Evolutionary conservation across 1,140 invertebrate genomes (phyloP), one percentile per base, ranked within the genome.

Genomic region (Ips typographus): DNA sequence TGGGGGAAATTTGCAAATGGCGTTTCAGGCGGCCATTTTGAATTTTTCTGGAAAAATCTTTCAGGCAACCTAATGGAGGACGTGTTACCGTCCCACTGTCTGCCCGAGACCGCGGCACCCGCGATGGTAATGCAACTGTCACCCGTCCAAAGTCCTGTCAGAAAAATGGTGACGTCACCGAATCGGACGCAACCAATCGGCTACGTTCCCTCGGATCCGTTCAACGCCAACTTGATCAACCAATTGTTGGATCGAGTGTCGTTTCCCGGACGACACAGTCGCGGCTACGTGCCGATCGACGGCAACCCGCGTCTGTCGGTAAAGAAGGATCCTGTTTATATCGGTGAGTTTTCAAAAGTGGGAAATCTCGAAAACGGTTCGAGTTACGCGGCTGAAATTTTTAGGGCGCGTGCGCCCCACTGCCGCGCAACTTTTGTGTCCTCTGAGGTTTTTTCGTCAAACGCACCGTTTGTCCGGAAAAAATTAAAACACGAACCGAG

Each of bases 211-310:
- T 74, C 77, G 1, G 78, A 86, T 82, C 85, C 85, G 8, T 86
- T 86, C 69, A 82, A 83, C 61, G 78, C 81, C 57, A 77, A 72
- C 42, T 70, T 85, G 4, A 84, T 85, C 58, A 73, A 80, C 22
- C 78, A 79, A 41, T 77, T 85, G n/a, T 76, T 86, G 36, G 80
- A 81, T 60, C 82, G 80, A 53, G 82, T 85, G 47, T 80, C 78
- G 62, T 86, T 86, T 72, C 85, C 85, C 1, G 81, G 82, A 44
- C 79, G 81, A 55, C 84, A 86, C 58, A 55, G 53, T 8, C 67
- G 69, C 1, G 76, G 74, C 5, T 78, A 73, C 67, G 56, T 63
- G 8, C 56, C 62, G 40, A 67, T 78, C 22, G 7, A 63, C 40
- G 61, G 44, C 36, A 70, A 74, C 49, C 77, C 77, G 2, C 73